Evolutionary conservation across 2,888 invertebrate species (phyloP).

Genomic region (Leptopterna dolabrata): DNA sequence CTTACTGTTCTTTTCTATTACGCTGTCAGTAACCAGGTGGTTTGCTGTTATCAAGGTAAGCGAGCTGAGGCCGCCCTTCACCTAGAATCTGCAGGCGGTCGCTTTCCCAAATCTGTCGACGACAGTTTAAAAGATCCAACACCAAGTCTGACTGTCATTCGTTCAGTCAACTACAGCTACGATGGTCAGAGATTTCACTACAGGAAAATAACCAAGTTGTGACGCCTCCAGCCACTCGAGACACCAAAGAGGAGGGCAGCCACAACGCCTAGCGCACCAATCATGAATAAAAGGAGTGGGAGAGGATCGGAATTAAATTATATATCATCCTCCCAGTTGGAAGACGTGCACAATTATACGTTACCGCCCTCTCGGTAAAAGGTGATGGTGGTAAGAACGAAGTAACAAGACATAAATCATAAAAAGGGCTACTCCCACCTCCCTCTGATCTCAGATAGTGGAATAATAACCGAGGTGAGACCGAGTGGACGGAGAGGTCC

Average conservation of each 20-base stretch:
- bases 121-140: too few species aligned
- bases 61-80: background rate
- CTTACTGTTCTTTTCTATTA: background rate
- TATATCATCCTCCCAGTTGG: constrained; percentile 45
- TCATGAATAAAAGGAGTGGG: constrained; percentile 11
- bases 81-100: background rate
- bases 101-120: background rate
- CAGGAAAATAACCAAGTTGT: background rate
- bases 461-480: constrained; percentile 28
- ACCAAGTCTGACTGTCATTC: too few species aligned
- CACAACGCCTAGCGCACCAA: background rate
- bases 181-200: background rate
- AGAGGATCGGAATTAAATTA: constrained; percentile 51
- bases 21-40: background rate
- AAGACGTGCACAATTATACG: constrained; percentile 54
- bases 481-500: background rate
- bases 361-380: constrained; percentile 37
- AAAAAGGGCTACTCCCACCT: constrained; percentile 53
- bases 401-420: constrained; percentile 53
- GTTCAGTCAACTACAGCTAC: too few species aligned
- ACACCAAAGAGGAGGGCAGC: background rate
- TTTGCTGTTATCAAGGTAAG: background rate
- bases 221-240: background rate
- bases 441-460: constrained; percentile 30
- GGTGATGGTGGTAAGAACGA: constrained; percentile 30